phyloP scores from a whole-genome alignment of 2,797 vertebrate genomes.

The Chiloscyllium punctatum region DNA sequence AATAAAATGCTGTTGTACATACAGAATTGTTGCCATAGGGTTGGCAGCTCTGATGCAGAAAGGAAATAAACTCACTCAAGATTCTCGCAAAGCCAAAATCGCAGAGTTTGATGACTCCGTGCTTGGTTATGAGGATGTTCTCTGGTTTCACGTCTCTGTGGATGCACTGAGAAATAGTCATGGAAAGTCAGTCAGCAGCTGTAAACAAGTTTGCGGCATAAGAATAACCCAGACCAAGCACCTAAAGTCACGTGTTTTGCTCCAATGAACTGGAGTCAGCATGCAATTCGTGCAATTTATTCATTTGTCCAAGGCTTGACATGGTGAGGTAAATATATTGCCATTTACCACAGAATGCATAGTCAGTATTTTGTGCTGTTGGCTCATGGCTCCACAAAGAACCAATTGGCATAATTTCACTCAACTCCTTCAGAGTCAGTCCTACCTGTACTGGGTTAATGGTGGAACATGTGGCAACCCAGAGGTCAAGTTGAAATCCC shows the following conservation, averaged over 20 bases:
- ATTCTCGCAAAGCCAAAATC: conserved; percentile 92
- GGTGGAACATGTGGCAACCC: not conserved
- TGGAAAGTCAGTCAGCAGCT: not conserved
- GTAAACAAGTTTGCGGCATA: not conserved
- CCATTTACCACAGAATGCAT: not conserved
- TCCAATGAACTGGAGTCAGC: not conserved
- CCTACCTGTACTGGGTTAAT: not conserved
- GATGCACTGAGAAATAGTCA: conserved; percentile 70
- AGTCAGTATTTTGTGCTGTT: not conserved
- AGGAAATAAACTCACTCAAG: conserved; percentile 71
- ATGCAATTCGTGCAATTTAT: not conserved
- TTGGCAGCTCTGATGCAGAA: no score
- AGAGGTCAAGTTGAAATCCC: not conserved
- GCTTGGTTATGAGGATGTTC: conserved; percentile 92
- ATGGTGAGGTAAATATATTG: not conserved
- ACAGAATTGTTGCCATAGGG: not conserved
- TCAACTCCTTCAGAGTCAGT: not conserved
- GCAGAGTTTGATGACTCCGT: conserved; percentile 88
- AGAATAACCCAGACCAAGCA: not conserved
- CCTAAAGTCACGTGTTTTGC: not conserved
- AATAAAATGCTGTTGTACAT: not conserved
- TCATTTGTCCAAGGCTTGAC: not conserved
- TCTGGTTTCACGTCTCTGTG: conserved; percentile 93
- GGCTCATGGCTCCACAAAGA: not conserved
- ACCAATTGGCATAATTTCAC: not conserved